Evolutionary conservation across 2,888 invertebrate species (phyloP), one percentile per base, ranked within the genome.

Genomic region (Ceramica pisi): DNA sequence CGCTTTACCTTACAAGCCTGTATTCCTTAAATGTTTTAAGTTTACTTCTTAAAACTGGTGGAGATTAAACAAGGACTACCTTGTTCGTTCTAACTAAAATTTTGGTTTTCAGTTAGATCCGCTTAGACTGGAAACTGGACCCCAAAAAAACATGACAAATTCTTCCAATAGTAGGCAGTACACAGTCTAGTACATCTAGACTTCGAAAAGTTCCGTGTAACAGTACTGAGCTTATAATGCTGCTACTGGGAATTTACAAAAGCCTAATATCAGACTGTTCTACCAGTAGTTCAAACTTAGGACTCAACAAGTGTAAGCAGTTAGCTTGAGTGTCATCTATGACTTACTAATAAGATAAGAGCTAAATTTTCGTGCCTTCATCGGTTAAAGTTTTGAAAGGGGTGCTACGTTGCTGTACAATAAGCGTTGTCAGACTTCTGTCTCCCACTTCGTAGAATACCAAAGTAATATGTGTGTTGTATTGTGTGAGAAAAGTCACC

Each of bases 361-460:
- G 6, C 1, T 48, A 48, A 9, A 41, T 10, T 10, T n/a, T 64
- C 5, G 7, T 50, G 12, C 38, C 16, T 16, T 50, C 16, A 12
- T 44, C 21, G 6, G 55, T 21, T 14, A 21, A 38, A 48, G 6
- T n/a, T 44, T 57, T 35, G 12, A 51, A 41, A 48, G 57, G 19
- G 10, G 19, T 0, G 1, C 4, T 3, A 26, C 35, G 19, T 71
- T 46, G 44, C 35, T 31, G 75, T 38, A 21, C 19, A 19, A 31
- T 55, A 41, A 19, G 6, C 2, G 1, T 8, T 38, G 12, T 1
- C 23, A 31, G 19, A 55, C 19, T 48, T 38, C 51, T 55, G 38
- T 75, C 23, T 35, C n/a, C 12, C 21, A 41, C 14, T 38, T 71
- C 14, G 5, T n/a, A 21, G 8, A 71, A 55, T 56, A n/a, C 0